These are phyloP conservation scores for Tychaedon coryphoeus DNA, from an alignment of 2,113 vertebrate genomes.

Conservation along the genomic window DNA sequence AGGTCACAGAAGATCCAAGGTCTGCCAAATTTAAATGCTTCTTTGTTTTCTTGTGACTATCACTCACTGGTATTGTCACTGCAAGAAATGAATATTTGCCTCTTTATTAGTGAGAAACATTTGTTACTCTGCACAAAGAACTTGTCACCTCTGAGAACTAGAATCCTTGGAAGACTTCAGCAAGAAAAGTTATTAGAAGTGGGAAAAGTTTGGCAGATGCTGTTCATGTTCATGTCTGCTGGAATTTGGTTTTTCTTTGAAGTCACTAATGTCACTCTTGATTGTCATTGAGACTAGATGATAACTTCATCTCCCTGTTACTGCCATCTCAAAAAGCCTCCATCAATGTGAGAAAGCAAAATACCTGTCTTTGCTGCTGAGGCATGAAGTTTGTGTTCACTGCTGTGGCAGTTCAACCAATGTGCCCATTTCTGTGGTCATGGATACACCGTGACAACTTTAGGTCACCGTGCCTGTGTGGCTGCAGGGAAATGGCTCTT, in stretches of 20 bases:
- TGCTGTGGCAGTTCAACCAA: neutral
- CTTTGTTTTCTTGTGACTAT: neutral
- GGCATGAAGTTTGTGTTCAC: accelerated
- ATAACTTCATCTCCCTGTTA: neutral
- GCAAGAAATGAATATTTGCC: neutral
- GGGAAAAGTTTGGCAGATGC: neutral
- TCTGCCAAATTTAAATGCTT: neutral
- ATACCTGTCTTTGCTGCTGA: accelerated
- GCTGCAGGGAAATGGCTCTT: neutral
- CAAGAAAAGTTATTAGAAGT: neutral
- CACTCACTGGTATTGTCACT: neutral
- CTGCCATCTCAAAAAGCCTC: neutral
- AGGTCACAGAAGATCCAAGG: neutral
- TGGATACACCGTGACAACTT: neutral
- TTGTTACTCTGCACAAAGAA: neutral
- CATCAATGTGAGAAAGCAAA: neutral
- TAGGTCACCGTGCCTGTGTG: neutral
- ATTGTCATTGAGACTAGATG: neutral
- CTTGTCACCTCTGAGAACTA: neutral
- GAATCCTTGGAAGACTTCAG: neutral
- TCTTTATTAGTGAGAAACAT: neutral
- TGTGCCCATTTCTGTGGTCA: neutral
- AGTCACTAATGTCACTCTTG: neutral
- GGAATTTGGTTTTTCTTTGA: neutral
- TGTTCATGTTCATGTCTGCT: neutral